Base-by-base conservation (phyloP, 92 coral and sea anemone species). In the Siderastrea siderea region DNA sequence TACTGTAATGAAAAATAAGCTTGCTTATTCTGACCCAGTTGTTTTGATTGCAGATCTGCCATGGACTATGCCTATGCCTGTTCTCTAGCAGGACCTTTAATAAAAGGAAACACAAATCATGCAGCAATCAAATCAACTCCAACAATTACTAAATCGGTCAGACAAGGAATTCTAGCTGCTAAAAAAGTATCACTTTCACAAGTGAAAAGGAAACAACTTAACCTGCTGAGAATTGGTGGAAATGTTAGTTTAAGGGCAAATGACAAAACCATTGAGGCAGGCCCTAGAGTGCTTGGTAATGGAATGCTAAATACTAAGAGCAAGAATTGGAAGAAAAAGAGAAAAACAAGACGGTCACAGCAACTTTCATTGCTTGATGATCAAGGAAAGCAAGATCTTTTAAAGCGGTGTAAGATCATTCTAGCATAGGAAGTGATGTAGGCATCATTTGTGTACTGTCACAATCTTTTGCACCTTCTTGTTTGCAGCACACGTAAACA, bases 21-120 rank as follows among this genome's bases (percentile, higher is more conserved):
- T n/a, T 7, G 61, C 61, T 7, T 5, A 54, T 12, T 3, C 58
- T 83, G 55, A 71, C 45, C 44, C 11, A 12, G 66, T 75, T 11
- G 16, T 89, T 57, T 14, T 60, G 9, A 52, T 86, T 65, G 53
- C 84, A 94, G 97, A 73, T 65, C 63, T 11, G 82, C 93, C 47
- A 52, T 92, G 49, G 97, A 92, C 74, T 94, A 89, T 54, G 97
- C 97, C 1, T 90, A 64, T 47, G 95, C 95, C 0, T 92, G 97
- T 71, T 87, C 86, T 8, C 67, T 92, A 19, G 92, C 95, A 13
- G 61, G 55, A 44, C 79, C 79, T 3, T 26, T 63, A 47, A 26
- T 74, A 16, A 84, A 63, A 51, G 87, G 52, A 13, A 49, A 17
- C 4, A 19, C 51, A 52, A 47, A 74, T 43, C 68, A 83, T 14